A percentile compares a stretch with the other conserved stretches of the same genome.
These are phyloP conservation scores for Cathartes aura DNA, from an alignment of 2,113 vertebrate species.

Conservation along the genomic window DNA sequence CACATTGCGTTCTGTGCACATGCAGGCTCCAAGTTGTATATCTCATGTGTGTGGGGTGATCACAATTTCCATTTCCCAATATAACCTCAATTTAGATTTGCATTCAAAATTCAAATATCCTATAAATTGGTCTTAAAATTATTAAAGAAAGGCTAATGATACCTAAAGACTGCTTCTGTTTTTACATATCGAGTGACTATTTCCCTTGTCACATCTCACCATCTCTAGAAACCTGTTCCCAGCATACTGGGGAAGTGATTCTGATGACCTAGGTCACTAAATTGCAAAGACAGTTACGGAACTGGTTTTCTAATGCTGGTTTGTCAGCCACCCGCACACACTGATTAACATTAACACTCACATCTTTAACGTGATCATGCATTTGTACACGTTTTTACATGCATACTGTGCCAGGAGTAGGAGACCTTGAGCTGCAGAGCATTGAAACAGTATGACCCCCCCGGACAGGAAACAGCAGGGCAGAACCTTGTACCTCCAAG, in stretches of 20 bases:
- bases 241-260: background rate
- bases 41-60: background rate
- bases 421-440: background rate
- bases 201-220: background rate
- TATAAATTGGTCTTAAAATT: background rate
- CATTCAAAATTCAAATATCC: background rate
- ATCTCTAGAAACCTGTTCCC: background rate
- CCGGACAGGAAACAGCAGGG: background rate
- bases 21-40: constrained; percentile 61
- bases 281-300: background rate
- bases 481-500: background rate
- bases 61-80: background rate
- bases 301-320: background rate
- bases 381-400: background rate
- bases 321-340: background rate
- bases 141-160: background rate
- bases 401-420: background rate
- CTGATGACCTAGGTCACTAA: background rate
- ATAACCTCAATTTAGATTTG: background rate
- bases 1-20: constrained; percentile 71
- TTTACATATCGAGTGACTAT: background rate
- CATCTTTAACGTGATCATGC: constrained; percentile 37
- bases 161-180: background rate
- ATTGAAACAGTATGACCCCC: background rate
- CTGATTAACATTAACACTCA: background rate